Base-by-base conservation (phyloP, 2,113 vertebrate species). In the Xiphias gladius region DNA sequence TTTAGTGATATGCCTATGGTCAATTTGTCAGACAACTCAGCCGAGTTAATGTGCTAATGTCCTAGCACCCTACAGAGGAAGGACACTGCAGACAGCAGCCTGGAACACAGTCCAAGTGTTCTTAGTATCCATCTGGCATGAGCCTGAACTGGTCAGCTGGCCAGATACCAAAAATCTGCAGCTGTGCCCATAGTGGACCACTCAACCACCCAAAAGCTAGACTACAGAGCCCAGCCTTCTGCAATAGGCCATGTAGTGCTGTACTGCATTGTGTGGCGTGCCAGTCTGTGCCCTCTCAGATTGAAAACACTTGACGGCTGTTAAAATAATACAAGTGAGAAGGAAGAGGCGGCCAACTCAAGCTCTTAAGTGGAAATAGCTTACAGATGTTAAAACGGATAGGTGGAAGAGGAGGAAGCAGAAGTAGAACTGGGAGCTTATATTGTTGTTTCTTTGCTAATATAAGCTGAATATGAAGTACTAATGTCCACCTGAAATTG, bases 281-380 rank as follows among this genome's bases (percentile, higher is more conserved):
- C 89, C 89, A 92, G 88, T 37, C 78, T 74, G 84, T 92, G 89
- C 85, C 92, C 84, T 84, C 76, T 73, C 72, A 77, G 86, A 93
- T 88, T 90, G 82, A 84, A 91, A 94, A 92, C 91, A 92, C 86
- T 91, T 79, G 86, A 86, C 19, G 46, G 87, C 89, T 93, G 91
- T 94, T 94, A 91, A 93, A 92, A 79, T 91, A 94, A 93, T 88
- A 88, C 79, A 76, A 91, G 88, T 79, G 87, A 88, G 87, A 87
- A 87, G 78, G 66, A 92, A 80, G 86, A 91, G 85, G 86, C 63
- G 28, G 90, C 89, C 89, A 89, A 76, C 80, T 90, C 73, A 24
- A 67, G 87, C 91, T 85, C 88, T 88, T 86, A 87, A 89, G 83
- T 88, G 82, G 70, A 92, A 94, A 94, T 93, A 62, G 79, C 57